phyloP scores from a whole-genome alignment of 30 jellyfish, hydroid and myxozoan genomes.

The Cassiopea xamachana region DNA sequence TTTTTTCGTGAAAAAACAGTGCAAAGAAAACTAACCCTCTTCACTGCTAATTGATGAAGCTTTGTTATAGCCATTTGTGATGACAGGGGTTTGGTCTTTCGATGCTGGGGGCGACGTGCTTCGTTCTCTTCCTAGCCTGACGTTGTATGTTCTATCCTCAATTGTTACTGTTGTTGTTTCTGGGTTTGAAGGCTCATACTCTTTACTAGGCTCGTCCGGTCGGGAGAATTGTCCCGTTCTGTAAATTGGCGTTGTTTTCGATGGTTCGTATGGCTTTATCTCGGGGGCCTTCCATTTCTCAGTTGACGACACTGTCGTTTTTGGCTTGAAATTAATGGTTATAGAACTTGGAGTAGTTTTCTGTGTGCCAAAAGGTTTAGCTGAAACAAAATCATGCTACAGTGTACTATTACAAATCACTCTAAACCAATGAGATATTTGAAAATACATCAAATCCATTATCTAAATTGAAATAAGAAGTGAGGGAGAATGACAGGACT shows the following conservation, averaged over 20 bases:
- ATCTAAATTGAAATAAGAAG: too few species aligned
- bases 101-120: slow-evolving; percentile 45
- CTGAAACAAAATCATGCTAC: slow-evolving; percentile 6
- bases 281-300: slow-evolving; percentile 61
- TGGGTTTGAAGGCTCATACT: background rate
- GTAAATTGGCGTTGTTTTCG: slow-evolving; percentile 30
- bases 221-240: slow-evolving; percentile 26
- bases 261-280: slow-evolving; percentile 29
- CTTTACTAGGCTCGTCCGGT: slow-evolving; percentile 9
- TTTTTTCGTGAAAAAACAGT: too few species aligned
- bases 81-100: slow-evolving; percentile 31
- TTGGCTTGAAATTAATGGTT: slow-evolving; percentile 65
- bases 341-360: slow-evolving; percentile 66
- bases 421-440: too few species aligned
- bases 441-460: too few species aligned
- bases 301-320: slow-evolving; percentile 21
- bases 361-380: slow-evolving; percentile 72
- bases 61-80: slow-evolving; percentile 49
- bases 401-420: background rate
- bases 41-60: slow-evolving; percentile 66
- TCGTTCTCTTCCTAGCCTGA: slow-evolving; percentile 10
- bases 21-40: slow-evolving; percentile 26
- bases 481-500: too few species aligned
- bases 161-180: slow-evolving; percentile 24
- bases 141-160: slow-evolving; percentile 16